phyloP scores from a whole-genome alignment of 2,797 vertebrate species.

The Mormyrops boulengeri region DNA sequence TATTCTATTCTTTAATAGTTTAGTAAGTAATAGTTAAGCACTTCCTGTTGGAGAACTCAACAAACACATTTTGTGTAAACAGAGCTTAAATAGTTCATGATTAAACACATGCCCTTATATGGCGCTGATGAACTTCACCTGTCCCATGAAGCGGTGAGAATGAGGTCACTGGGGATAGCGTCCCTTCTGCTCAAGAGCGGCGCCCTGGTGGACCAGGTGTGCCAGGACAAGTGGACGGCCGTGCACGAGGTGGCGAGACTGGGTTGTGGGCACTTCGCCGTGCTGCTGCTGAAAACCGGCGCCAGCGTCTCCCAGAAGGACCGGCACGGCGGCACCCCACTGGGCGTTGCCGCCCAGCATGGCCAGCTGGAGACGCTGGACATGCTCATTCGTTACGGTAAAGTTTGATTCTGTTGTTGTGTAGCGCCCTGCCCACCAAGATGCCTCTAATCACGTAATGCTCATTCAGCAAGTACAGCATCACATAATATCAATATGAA shows the following conservation, averaged over 20 bases:
- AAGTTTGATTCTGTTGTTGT: background rate
- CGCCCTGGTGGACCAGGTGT: constrained; percentile 68
- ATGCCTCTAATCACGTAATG: background rate
- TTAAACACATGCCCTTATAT: background rate
- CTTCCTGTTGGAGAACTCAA: background rate
- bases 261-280: constrained; percentile 61
- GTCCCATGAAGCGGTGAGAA: constrained; percentile 58
- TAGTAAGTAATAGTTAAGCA: constrained; percentile 3
- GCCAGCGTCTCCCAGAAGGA: constrained; percentile 59
- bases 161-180: constrained; percentile 63
- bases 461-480: background rate
- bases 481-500: background rate
- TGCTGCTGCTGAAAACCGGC: constrained; percentile 69
- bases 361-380: constrained; percentile 69
- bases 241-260: constrained; percentile 77
- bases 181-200: constrained; percentile 64
- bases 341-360: constrained; percentile 70
- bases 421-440: background rate
- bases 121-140: background rate
- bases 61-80: background rate
- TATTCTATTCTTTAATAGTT: background rate
- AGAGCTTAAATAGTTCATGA: background rate
- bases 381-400: constrained; percentile 73
- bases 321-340: constrained; percentile 68
- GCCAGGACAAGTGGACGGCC: constrained; percentile 69